Conservation (phyloP, 1,140 invertebrate genomes). For the Himalopsyche phryganea region DNA sequence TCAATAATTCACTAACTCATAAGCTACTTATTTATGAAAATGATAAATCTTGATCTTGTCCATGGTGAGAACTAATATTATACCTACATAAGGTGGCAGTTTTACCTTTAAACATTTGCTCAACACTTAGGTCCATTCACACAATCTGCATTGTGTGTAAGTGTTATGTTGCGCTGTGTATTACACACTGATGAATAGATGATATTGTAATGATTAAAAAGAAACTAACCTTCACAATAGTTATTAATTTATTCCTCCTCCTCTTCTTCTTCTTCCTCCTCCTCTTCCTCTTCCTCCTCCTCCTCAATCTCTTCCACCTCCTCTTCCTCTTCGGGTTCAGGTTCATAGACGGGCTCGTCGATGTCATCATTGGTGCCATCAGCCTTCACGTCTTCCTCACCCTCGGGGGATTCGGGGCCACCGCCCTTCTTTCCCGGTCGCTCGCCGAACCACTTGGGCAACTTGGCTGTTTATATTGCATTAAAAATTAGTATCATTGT, state of each 20-base stretch:
- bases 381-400: conserved; percentile 79
- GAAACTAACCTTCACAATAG: conserved; percentile 1
- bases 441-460: conserved; percentile 93
- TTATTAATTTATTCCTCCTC: conserved; percentile 35
- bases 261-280: conserved; percentile 71
- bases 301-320: conserved; percentile 58
- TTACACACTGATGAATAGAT: too few species aligned
- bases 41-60: background rate
- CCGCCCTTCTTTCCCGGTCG: conserved; percentile 86
- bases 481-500: too few species aligned
- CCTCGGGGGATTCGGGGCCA: conserved; percentile 82
- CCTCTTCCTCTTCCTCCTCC: conserved; percentile 67
- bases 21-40: too few species aligned
- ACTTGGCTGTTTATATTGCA: conserved; percentile 61
- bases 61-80: background rate
- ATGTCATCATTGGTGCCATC: conserved; percentile 67
- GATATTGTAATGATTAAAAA: too few species aligned
- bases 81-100: conserved; percentile 3
- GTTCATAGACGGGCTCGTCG: conserved; percentile 67
- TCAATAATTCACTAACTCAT: too few species aligned
- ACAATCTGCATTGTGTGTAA: too few species aligned
- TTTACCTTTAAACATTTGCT: too few species aligned
- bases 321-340: conserved; percentile 66
- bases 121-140: too few species aligned
- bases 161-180: too few species aligned